Base-by-base conservation (phyloP, 2,888 invertebrate genomes). In the Drosophila percnosoma region DNA sequence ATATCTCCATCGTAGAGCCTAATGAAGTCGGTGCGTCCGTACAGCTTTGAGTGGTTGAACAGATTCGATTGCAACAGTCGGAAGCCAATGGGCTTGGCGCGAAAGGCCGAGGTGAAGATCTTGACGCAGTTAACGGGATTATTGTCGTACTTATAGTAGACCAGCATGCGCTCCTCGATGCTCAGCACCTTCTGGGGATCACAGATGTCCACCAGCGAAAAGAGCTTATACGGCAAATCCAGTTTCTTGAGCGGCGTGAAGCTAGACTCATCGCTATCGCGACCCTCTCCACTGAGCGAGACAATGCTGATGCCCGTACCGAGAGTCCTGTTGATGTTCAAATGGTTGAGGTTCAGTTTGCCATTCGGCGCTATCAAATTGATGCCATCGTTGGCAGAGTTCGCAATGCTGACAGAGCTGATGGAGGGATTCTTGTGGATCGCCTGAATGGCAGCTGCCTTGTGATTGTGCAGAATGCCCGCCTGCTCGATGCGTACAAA, bases 81-180 rank as follows among this genome's bases (percentile, higher is more conserved):
- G 88, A 99, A 97, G 11, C 98, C 98, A 86, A 99, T 95, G 18
- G 96, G 97, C 91, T 98, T 98, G 0, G 97, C 96, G 73, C 96
- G 95, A 90, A 96, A 97, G 70, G 96, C 95, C 73, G 98, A 97
- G 65, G 96, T 96, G 92, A 99, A 98, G 82, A 99, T 98, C 93
- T 99, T 99, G 0, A 99, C 97, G 91, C 99, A 99, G 91, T 99
- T 99, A 0, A 99, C 97, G 0, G 99, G 98, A 92, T 96, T 96
- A 83, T 98, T 98, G 90, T 98, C 98, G 90, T 99, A 99, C 92
- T 99, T 99, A 93, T 98, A 99, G 92, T 99, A 99, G 27, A 99
- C 92, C 0, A 99, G 93, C 7, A 99, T 95, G 54, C 99, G 94
- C 91, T 99, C 98, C 92, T 98, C 97, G 2, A 99, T 95, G 2